phyloP scores from a whole-genome alignment of 2,113 vertebrate genomes.

The Hippocampus guttulatus region DNA sequence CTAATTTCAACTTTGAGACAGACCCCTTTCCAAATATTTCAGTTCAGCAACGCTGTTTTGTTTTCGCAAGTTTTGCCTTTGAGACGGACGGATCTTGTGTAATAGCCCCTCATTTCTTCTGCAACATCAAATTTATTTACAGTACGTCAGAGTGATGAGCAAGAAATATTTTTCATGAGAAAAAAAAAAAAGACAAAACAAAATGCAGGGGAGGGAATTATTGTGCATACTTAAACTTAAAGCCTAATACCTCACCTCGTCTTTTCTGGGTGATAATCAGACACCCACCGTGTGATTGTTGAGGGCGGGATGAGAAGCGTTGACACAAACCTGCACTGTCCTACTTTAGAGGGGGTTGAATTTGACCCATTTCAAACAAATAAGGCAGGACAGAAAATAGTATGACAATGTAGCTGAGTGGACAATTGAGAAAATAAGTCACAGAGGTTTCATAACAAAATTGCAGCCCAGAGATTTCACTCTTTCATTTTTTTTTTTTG shows the following conservation, averaged over 20 bases:
- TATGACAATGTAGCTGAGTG: neutral
- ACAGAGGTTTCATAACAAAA: conserved; percentile 35
- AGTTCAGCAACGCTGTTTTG: neutral
- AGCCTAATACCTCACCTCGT: conserved; percentile 24
- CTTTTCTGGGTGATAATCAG: conserved; percentile 29
- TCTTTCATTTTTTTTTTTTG: conserved; percentile 11
- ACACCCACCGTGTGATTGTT: conserved; percentile 34
- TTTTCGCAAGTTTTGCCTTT: neutral
- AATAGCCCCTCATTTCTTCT: neutral
- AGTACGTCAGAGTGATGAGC: neutral
- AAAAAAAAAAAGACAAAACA: neutral
- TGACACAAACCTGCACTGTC: neutral
- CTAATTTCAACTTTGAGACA: neutral
- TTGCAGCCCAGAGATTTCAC: conserved; percentile 25
- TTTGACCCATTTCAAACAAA: conserved; percentile 10
- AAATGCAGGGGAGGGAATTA: conserved; percentile 21
- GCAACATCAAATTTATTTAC: neutral
- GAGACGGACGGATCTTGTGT: neutral
- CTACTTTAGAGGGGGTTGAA: neutral
- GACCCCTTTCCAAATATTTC: neutral
- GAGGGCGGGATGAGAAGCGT: conserved; percentile 19
- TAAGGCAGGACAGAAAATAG: neutral
- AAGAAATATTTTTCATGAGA: conserved; percentile 11
- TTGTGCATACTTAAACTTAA: conserved; percentile 20
- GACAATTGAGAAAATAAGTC: conserved; percentile 1